Percentiles rank a stretch among this genome's conserved stretches.
Conservation (phyloP, 2,888 invertebrate species). For the Drepana falcataria region DNA sequence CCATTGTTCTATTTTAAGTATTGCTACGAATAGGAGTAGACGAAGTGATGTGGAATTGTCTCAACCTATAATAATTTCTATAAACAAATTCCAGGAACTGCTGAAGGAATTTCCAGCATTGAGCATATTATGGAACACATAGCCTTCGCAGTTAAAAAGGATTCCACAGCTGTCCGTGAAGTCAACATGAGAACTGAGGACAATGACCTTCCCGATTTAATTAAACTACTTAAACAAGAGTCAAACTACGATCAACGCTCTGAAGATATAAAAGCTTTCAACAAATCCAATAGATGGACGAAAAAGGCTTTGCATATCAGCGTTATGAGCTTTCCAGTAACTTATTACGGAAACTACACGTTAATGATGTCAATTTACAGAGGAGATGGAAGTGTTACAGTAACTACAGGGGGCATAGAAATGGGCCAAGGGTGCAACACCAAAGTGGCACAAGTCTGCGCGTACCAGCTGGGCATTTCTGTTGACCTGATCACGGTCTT, state of each 20-base stretch:
- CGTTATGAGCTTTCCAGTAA: conserved; percentile 82
- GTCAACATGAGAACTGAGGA: conserved; percentile 73
- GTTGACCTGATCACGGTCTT: conserved; percentile 80
- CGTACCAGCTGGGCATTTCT: conserved; percentile 84
- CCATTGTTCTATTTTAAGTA: too few species aligned
- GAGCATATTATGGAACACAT: conserved; percentile 86
- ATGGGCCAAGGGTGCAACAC: conserved; percentile 90
- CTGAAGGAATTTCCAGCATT: conserved; percentile 78
- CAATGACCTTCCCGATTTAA: conserved; percentile 68
- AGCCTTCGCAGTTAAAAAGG: conserved; percentile 74
- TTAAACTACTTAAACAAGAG: conserved; percentile 72
- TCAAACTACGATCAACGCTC: conserved; percentile 76
- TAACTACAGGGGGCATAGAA: conserved; percentile 84
- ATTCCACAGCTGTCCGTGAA: conserved; percentile 78
- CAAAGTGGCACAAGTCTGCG: conserved; percentile 87
- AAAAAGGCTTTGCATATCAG: conserved; percentile 83
- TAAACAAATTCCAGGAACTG: conserved; percentile 49
- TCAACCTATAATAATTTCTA: too few species aligned
- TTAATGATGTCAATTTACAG: conserved; percentile 83
- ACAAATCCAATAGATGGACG: conserved; percentile 84
- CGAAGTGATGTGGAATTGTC: too few species aligned
- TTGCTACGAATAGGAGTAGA: too few species aligned
- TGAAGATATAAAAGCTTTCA: conserved; percentile 75
- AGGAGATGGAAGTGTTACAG: conserved; percentile 83
- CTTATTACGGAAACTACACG: conserved; percentile 75